phyloP scores from a whole-genome alignment of 2,888 invertebrate species.

The Harmothoe impar region DNA sequence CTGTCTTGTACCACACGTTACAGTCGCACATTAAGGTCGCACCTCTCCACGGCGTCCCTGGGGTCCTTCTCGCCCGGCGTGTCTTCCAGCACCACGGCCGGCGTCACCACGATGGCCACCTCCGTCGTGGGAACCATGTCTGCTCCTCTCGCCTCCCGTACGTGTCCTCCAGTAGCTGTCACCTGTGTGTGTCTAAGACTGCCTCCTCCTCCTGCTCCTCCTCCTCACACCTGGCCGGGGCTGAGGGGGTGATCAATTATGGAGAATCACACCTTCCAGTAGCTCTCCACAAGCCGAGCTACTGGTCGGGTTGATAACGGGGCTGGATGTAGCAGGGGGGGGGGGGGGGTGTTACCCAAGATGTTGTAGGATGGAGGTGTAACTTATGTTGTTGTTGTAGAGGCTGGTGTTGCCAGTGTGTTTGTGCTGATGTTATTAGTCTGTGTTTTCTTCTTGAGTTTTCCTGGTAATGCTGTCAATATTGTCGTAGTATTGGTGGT shows the following conservation, averaged over 20 bases:
- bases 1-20: too few relatives aligned
- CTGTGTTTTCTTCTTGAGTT: too few relatives aligned
- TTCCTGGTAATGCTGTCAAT: too few relatives aligned
- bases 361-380: too few relatives aligned
- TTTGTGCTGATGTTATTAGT: background rate
- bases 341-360: too few relatives aligned
- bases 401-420: background rate
- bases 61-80: constrained; percentile 27
- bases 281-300: too few relatives aligned
- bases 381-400: background rate
- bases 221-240: background rate
- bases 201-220: background rate
- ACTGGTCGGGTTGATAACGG: too few relatives aligned
- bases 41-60: constrained; percentile 55
- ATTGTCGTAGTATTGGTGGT: too few relatives aligned
- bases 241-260: background rate
- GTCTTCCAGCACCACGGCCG: constrained; percentile 42
- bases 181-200: background rate
- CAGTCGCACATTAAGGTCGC: too few relatives aligned
- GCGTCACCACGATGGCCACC: constrained; percentile 18
- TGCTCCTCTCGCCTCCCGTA: too few relatives aligned
- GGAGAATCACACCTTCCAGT: too few relatives aligned
- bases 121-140: constrained; percentile 5
- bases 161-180: background rate
- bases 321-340: too few relatives aligned